A percentile compares a stretch with the other conserved stretches of the same genome.
Evolutionary conservation across 1,140 invertebrate genomes (phyloP).

Genomic region (Acromyrmex echinatior): DNA sequence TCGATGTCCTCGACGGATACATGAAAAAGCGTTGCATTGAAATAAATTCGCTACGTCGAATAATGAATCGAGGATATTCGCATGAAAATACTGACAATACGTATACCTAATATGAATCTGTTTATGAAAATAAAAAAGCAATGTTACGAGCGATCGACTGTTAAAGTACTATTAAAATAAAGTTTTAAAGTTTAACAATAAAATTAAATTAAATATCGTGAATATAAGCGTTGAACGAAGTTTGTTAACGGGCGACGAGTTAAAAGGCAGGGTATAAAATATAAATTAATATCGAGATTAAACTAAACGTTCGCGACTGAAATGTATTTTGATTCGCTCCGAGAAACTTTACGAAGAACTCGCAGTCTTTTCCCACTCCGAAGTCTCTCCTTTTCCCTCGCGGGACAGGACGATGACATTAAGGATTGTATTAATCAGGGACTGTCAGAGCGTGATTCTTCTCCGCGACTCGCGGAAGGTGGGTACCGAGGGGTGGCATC

Average conservation of each 20-base stretch:
- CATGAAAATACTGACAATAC: background rate
- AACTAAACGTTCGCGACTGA: background rate
- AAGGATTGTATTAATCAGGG: slow-evolving; percentile 87
- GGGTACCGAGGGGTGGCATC: slow-evolving; percentile 66
- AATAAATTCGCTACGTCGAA: background rate
- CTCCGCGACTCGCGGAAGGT: slow-evolving; percentile 66
- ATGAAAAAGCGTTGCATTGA: background rate
- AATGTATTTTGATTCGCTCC: slow-evolving; percentile 8
- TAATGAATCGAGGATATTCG: background rate
- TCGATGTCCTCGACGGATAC: slow-evolving; percentile 31
- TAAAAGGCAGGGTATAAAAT: background rate
- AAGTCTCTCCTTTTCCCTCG: slow-evolving; percentile 50
- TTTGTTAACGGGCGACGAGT: background rate
- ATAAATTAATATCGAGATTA: slow-evolving; percentile 2
- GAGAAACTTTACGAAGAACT: background rate
- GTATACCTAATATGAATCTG: too few relatives aligned
- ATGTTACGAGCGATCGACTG: background rate
- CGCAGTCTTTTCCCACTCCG: background rate
- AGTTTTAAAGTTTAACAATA: too few relatives aligned
- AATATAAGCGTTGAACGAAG: background rate
- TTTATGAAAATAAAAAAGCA: background rate
- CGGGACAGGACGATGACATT: slow-evolving; percentile 77
- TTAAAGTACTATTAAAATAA: background rate
- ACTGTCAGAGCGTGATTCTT: slow-evolving; percentile 83
- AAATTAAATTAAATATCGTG: background rate